These are phyloP conservation scores for Notolepis coatsorum DNA, from an alignment of 2,797 vertebrate species.

Conservation along the genomic window DNA sequence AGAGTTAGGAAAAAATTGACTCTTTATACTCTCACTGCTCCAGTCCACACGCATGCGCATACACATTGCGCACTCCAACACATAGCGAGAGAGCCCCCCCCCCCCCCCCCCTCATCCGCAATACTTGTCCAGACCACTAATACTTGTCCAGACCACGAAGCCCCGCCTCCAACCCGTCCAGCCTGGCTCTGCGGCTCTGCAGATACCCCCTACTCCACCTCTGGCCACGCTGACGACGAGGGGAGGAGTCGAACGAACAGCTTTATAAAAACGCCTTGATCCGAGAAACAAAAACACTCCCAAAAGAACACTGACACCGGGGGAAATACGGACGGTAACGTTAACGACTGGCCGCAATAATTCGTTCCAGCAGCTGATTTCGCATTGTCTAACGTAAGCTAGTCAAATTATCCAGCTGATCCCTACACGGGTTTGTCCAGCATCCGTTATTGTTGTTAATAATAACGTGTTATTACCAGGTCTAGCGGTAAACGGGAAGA, in stretches of 20 bases:
- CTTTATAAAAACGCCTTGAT: slow-evolving; percentile 80
- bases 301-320: slow-evolving; percentile 56
- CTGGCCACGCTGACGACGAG: slow-evolving; percentile 39
- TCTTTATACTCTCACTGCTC: too few relatives aligned
- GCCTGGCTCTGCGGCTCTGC: too few relatives aligned
- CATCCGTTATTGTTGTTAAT: slow-evolving; percentile 32
- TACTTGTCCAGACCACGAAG: too few relatives aligned
- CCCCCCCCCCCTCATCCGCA: too few relatives aligned
- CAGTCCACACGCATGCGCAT: too few relatives aligned
- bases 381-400: background rate
- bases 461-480: slow-evolving; percentile 35
- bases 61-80: too few relatives aligned
- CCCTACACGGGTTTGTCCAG: slow-evolving; percentile 26
- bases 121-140: too few relatives aligned
- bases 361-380: background rate
- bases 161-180: too few relatives aligned
- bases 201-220: too few relatives aligned
- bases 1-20: too few relatives aligned
- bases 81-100: too few relatives aligned
- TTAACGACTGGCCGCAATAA: background rate
- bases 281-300: slow-evolving; percentile 76
- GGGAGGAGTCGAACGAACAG: slow-evolving; percentile 72
- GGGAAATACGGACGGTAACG: background rate
- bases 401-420: slow-evolving; percentile 18
- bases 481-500: slow-evolving; percentile 12